These are phyloP conservation scores for Stenichneumon culpator DNA, from an alignment of 2,888 invertebrate genomes.

Conservation along the genomic window DNA sequence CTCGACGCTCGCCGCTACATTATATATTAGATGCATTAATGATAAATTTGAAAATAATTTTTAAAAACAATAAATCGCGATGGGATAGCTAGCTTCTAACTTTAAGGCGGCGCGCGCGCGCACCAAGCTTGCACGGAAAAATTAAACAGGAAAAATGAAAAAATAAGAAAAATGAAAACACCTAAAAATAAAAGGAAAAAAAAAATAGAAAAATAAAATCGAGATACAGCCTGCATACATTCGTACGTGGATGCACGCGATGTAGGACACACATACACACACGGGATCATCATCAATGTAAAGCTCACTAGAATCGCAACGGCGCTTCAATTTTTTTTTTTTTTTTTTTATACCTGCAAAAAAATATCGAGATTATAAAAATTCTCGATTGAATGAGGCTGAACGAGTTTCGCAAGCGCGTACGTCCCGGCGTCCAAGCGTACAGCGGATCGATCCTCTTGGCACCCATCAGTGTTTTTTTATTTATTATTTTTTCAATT, in stretches of 20 bases:
- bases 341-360: conserved; percentile 53
- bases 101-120: conserved; percentile 57
- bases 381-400: conserved; percentile 69
- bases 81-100: conserved; percentile 48
- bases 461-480: conserved; percentile 17
- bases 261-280: conserved; percentile 61
- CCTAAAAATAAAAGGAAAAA: conserved; percentile 26
- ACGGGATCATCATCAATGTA: conserved; percentile 59
- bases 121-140: conserved; percentile 63
- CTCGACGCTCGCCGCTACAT: conserved; percentile 55
- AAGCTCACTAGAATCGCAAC: conserved; percentile 53
- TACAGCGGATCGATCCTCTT: background rate
- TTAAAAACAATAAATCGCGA: conserved; percentile 41
- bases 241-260: conserved; percentile 70
- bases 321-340: conserved; percentile 11
- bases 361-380: conserved; percentile 60
- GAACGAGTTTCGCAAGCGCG: conserved; percentile 34
- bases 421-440: conserved; percentile 2
- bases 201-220: conserved; percentile 25
- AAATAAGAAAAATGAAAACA: conserved; percentile 9
- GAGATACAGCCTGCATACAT: conserved; percentile 71
- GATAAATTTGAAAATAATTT: background rate
- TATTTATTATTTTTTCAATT: conserved; percentile 45
- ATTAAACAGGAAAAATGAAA: conserved; percentile 36
- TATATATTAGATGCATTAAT: conserved; percentile 37